phyloP scores from a whole-genome alignment of 2,797 vertebrate species.

The Enoplosus armatus region DNA sequence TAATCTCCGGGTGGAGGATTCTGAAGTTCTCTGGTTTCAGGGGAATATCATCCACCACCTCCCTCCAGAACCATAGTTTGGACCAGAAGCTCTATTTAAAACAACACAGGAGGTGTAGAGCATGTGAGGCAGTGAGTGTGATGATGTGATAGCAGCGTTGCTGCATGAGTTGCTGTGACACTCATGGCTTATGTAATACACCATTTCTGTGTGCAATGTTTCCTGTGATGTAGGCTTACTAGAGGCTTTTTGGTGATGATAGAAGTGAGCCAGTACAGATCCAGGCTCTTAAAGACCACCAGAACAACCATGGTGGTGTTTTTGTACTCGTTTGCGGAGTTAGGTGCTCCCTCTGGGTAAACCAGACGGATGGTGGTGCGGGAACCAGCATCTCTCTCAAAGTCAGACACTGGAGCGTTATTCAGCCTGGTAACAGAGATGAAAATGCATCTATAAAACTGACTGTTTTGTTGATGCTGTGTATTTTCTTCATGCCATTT shows the following conservation, averaged over 20 bases:
- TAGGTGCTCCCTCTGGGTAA: conserved; percentile 87
- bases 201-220: conserved; percentile 26
- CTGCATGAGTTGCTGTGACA: conserved; percentile 20
- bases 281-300: conserved; percentile 86
- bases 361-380: conserved; percentile 86
- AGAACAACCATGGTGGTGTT: conserved; percentile 80
- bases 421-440: conserved; percentile 85
- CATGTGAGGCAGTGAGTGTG: conserved; percentile 22
- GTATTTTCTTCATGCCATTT: neutral
- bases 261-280: conserved; percentile 86
- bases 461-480: neutral
- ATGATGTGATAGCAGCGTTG: conserved; percentile 12
- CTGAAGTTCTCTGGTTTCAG: conserved; percentile 82
- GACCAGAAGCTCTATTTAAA: conserved; percentile 85
- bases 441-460: conserved; percentile 75
- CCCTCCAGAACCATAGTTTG: conserved; percentile 89
- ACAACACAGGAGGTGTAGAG: conserved; percentile 7
- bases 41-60: conserved; percentile 86
- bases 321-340: conserved; percentile 77
- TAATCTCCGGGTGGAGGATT: conserved; percentile 86
- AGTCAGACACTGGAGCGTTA: conserved; percentile 84
- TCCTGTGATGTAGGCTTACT: conserved; percentile 68
- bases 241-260: conserved; percentile 84
- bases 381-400: conserved; percentile 84
- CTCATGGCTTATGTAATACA: conserved; percentile 38